Evolutionary conservation across 2,113 vertebrate genomes (phyloP).

Genomic region (Phrynosoma blainvillii): DNA sequence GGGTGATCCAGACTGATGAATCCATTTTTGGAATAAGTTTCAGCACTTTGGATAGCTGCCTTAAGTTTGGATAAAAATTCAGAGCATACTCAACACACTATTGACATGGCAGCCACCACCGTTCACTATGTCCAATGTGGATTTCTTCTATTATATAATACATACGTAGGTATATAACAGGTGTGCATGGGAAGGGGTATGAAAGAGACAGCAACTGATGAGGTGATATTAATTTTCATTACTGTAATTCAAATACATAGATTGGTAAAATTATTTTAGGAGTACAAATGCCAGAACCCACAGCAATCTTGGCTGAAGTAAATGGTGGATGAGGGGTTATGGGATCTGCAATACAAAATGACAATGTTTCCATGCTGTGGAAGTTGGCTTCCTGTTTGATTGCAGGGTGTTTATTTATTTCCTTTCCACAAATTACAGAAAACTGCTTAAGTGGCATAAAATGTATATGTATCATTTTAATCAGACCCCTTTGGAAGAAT

Average conservation of each 20-base stretch:
- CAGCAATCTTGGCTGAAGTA: too few species aligned
- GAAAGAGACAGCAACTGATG: neutral
- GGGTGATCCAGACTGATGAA: too few species aligned
- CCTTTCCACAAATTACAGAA: neutral
- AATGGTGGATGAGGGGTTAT: neutral
- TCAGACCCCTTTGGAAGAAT: neutral
- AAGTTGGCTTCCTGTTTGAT: neutral
- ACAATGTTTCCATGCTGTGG: neutral
- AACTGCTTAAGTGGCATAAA: neutral
- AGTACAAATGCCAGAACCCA: too few species aligned
- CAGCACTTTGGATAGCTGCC: too few species aligned
- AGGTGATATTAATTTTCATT: neutral
- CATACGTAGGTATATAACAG: neutral
- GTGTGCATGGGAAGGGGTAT: neutral
- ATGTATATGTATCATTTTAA: conserved; percentile 3
- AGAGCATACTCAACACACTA: too few species aligned
- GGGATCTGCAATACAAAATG: neutral
- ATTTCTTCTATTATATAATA: neutral
- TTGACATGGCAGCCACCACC: too few species aligned
- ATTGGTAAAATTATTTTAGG: too few species aligned
- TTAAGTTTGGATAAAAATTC: too few species aligned
- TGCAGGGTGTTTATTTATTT: neutral
- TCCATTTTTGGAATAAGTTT: too few species aligned
- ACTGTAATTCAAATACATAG: neutral
- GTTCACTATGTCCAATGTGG: too few species aligned